phyloP scores from a whole-genome alignment of 2,888 invertebrate genomes.

The Phyto melanocephala region DNA sequence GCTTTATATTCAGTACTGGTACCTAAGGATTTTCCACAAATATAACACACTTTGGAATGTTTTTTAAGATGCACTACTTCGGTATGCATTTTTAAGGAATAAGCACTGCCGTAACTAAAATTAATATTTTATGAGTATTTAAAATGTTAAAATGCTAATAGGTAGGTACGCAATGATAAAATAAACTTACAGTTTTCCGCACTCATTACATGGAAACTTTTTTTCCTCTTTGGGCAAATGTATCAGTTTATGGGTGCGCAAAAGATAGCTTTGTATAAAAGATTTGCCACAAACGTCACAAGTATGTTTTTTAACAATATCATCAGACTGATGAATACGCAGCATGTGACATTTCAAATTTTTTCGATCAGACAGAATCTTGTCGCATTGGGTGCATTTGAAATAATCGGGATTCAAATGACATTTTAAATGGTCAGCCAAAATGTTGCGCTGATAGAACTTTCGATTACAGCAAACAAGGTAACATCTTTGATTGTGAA shows the following conservation, averaged over 20 bases:
- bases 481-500: constrained; percentile 70
- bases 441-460: constrained; percentile 69
- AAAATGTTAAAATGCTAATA: background rate
- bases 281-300: constrained; percentile 74
- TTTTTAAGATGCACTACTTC: constrained; percentile 73
- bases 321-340: constrained; percentile 74
- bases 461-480: constrained; percentile 73
- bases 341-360: constrained; percentile 70
- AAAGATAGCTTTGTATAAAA: constrained; percentile 72
- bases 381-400: constrained; percentile 71
- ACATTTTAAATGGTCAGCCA: constrained; percentile 73
- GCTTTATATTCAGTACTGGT: constrained; percentile 72
- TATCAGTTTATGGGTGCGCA: constrained; percentile 71
- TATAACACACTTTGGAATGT: constrained; percentile 75
- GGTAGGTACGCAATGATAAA: background rate
- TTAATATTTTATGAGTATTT: constrained; percentile 30
- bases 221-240: constrained; percentile 74
- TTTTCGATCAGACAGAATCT: constrained; percentile 70
- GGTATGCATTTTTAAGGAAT: constrained; percentile 70
- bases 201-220: constrained; percentile 71
- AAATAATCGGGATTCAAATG: constrained; percentile 75
- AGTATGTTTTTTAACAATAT: constrained; percentile 69
- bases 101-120: constrained; percentile 74
- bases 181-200: constrained; percentile 72
- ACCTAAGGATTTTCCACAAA: constrained; percentile 75